phyloP scores from a whole-genome alignment of 2,888 invertebrate genomes.

The Heliconius charithonia region DNA sequence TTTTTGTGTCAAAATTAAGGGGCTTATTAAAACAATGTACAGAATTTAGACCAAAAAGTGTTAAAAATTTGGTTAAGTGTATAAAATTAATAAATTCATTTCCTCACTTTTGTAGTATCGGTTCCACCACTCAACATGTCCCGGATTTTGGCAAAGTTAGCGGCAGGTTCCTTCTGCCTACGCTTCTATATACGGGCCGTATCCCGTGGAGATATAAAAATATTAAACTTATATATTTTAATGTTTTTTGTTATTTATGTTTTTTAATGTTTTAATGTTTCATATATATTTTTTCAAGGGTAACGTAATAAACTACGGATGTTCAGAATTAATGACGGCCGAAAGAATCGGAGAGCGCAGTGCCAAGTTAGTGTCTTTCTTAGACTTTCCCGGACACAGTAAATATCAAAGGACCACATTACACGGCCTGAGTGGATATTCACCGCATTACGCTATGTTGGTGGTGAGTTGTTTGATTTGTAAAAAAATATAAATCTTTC shows the following conservation, averaged over 20 bases:
- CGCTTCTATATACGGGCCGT: no score
- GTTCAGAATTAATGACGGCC: conserved; percentile 94
- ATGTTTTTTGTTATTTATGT: no score
- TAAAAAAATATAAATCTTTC: neutral
- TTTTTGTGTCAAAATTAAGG: neutral
- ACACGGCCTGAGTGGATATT: conserved; percentile 96
- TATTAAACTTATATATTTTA: no score
- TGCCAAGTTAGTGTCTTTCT: conserved; percentile 95
- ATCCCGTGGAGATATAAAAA: neutral
- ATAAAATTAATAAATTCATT: no score
- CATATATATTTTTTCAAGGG: conserved; percentile 77
- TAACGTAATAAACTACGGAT: conserved; percentile 94
- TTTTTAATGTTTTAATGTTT: no score
- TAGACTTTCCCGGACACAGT: conserved; percentile 97
- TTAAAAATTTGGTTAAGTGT: no score
- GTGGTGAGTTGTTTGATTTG: conserved; percentile 59
- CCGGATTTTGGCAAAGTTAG: no score
- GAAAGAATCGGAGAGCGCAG: conserved; percentile 97
- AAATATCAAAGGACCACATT: conserved; percentile 98
- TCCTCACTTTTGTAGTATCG: no score
- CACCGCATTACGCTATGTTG: conserved; percentile 88
- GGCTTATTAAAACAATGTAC: no score
- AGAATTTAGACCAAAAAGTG: no score
- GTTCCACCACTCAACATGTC: no score
- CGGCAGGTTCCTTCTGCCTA: no score